Evolutionary conservation across 1,140 invertebrate species (phyloP).

Genomic region (Frieseomelitta varia): DNA sequence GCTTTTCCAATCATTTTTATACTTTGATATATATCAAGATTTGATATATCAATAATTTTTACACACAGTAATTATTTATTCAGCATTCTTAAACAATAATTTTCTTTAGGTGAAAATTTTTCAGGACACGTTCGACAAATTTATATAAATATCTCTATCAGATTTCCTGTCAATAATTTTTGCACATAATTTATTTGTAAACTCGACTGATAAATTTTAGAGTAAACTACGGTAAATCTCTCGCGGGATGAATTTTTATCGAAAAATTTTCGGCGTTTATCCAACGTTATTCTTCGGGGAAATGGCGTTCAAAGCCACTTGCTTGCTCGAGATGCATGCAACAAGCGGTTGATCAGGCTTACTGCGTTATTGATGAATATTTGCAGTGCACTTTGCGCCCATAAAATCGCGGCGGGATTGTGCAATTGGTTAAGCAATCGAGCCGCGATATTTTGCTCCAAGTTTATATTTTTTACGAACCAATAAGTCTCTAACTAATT

Average conservation of each 20-base stretch:
- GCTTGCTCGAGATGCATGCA: constrained; percentile 1
- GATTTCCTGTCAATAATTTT: too few relatives aligned
- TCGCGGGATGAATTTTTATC: too few relatives aligned
- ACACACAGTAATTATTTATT: too few relatives aligned
- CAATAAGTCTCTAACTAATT: neutral
- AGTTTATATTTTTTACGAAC: neutral
- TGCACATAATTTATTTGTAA: too few relatives aligned
- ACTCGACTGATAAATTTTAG: neutral
- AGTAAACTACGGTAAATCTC: too few relatives aligned
- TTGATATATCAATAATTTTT: too few relatives aligned
- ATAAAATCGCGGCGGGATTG: neutral
- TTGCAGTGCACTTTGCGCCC: neutral
- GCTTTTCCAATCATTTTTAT: neutral
- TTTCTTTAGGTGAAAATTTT: too few relatives aligned
- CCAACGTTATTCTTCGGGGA: neutral
- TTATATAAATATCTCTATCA: too few relatives aligned
- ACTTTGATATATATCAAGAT: neutral
- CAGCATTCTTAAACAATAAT: too few relatives aligned
- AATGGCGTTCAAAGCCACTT: neutral
- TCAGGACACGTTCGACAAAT: too few relatives aligned
- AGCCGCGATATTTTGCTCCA: neutral
- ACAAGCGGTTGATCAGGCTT: constrained; percentile 18
- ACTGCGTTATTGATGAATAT: constrained; percentile 17
- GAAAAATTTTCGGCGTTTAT: neutral
- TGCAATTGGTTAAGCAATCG: neutral